Evolutionary conservation across 2,888 invertebrate genomes (phyloP), one percentile per base, ranked within the genome.

Genomic region (Chaetogeoica ovagalla): DNA sequence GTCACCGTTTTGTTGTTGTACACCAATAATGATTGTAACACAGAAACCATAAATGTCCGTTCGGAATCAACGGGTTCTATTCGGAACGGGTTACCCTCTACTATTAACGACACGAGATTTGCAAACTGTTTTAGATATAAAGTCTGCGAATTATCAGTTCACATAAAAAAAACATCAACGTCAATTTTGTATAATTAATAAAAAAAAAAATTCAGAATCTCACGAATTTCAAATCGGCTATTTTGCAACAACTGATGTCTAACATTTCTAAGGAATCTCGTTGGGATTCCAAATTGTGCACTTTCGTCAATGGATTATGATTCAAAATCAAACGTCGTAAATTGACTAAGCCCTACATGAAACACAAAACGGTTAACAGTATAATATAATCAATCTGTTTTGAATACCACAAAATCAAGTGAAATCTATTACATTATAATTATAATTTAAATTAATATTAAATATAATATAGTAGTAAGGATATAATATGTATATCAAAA

Each of bases 271-370:
- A 52, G 4, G 70, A 70, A 37, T 77, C 19, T 4, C 21, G 48
- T 63, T 77, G 77, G 6, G 52, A 19, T 19, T 77, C 77, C 55
- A 77, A 70, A 77, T 77, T 77, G 55, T 77, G 37, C 4, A 77
- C 13, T 39, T 8, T 19, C 13, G 62, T 62, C 39, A 77, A 37
- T 19, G 77, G 77, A 55, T 77, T 77, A 23, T 77, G 77, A 37
- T 77, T 77, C 55, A 77, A 70, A 69, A 39, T 52, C 23, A 77
- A 77, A 60, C 69, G 48, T 19, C 5, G 62, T 37, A 77, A 19
- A 39, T 70, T 77, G 8, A 69, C 15, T 8, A 77, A 39, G 48
- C 30, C 68, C 76, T 76, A 30, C 4, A 30, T 30, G 5, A 8
- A 60, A 60, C 69, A 68, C 15, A 59, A 68, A 19, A 57, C 48